These are phyloP conservation scores for Poeciliopsis presidionis DNA, from an alignment of 2,797 vertebrate genomes.

Conservation along the genomic window DNA sequence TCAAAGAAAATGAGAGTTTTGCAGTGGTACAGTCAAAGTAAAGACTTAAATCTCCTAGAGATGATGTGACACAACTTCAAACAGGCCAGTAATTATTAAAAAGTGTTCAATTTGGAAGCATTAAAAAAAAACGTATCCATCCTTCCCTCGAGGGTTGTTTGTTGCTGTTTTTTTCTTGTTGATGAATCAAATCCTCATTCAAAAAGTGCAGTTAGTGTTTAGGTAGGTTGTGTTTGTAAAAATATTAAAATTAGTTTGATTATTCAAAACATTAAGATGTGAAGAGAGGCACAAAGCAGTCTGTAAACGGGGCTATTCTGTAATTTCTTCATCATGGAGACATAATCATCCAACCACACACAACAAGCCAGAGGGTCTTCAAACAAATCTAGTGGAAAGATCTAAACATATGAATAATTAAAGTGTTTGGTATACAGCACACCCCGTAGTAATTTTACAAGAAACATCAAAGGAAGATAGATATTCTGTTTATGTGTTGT, in stretches of 20 bases:
- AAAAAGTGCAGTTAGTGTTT: neutral
- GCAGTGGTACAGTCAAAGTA: neutral
- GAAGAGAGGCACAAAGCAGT: neutral
- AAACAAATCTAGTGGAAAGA: neutral
- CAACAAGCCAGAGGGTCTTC: neutral
- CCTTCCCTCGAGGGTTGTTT: no score
- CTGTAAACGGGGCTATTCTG: neutral
- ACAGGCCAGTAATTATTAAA: neutral
- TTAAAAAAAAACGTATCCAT: neutral
- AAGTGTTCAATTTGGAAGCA: neutral
- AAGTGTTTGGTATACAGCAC: neutral
- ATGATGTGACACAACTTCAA: neutral
- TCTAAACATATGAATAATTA: neutral
- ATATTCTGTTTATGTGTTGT: neutral
- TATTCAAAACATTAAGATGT: neutral
- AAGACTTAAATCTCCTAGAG: neutral
- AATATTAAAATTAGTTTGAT: neutral
- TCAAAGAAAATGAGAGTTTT: neutral
- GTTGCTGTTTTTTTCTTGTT: neutral
- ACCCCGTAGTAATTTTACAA: neutral
- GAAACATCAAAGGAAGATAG: neutral
- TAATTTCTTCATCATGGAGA: neutral
- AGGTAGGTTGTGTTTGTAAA: neutral
- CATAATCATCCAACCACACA: neutral
- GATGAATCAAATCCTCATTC: neutral